Evolutionary conservation across 2,113 vertebrate species (phyloP).

Genomic region (Micromys minutus): DNA sequence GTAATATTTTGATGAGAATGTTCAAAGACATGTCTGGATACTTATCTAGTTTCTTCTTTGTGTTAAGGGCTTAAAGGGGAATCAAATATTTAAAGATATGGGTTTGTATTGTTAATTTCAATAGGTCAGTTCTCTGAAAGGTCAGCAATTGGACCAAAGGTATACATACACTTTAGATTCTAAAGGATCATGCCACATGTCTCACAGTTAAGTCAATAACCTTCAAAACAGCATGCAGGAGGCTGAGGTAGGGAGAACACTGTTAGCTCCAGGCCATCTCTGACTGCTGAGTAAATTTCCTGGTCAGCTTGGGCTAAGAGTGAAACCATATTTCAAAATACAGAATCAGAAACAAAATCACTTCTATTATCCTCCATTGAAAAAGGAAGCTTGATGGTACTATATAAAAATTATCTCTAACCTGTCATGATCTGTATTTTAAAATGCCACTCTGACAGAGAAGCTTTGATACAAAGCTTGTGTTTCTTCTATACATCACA

Average conservation of each 20-base stretch:
- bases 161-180: neutral
- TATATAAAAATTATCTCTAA: neutral
- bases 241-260: neutral
- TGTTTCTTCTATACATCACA: neutral
- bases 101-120: neutral
- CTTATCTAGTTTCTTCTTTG: constrained; percentile 13
- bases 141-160: neutral
- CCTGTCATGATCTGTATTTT: neutral
- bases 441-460: neutral
- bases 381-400: neutral
- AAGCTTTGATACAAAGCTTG: neutral
- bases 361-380: neutral
- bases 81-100: neutral
- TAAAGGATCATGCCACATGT: neutral
- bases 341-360: neutral
- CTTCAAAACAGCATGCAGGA: too few relatives aligned
- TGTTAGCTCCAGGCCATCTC: neutral
- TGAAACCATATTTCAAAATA: neutral
- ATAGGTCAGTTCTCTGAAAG: neutral
- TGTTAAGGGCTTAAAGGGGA: neutral
- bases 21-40: neutral
- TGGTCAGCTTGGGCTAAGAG: neutral
- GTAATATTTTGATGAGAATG: neutral
- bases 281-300: neutral
- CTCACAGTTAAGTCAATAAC: neutral